phyloP scores from a whole-genome alignment of 1,140 invertebrate genomes.

The Gryon sp. region DNA sequence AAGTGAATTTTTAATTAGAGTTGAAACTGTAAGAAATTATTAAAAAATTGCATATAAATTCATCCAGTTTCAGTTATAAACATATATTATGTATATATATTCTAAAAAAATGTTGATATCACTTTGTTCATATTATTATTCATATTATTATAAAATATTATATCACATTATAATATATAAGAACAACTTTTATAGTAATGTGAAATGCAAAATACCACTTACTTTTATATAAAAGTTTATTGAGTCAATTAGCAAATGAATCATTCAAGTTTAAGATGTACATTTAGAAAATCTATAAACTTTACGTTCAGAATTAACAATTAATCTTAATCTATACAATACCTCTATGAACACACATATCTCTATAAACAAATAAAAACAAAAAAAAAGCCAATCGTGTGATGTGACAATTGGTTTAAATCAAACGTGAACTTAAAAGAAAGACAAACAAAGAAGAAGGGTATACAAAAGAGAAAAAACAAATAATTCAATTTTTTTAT shows the following conservation, averaged over 20 bases:
- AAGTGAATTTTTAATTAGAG: too few relatives aligned
- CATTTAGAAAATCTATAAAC: conserved; percentile 60
- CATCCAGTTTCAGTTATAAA: too few relatives aligned
- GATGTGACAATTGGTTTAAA: conserved; percentile 26
- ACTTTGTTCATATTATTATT: too few relatives aligned
- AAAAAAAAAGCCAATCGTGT: conserved; percentile 42
- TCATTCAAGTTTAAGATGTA: conserved; percentile 53
- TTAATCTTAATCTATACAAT: conserved; percentile 57
- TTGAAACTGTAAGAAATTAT: too few relatives aligned
- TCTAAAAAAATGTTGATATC: too few relatives aligned
- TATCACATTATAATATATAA: too few relatives aligned
- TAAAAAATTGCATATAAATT: too few relatives aligned
- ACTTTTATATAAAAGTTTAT: conserved; percentile 56
- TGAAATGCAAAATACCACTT: conserved; percentile 29
- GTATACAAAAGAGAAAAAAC: conserved; percentile 67
- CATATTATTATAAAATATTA: too few relatives aligned
- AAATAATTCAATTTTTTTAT: conserved; percentile 75
- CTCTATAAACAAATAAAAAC: conserved; percentile 50
- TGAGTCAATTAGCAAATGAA: conserved; percentile 54
- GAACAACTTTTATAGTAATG: background rate
- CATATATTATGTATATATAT: too few relatives aligned
- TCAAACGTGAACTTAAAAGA: conserved; percentile 30
- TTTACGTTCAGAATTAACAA: conserved; percentile 59
- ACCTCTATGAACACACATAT: conserved; percentile 43
- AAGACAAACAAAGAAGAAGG: conserved; percentile 42